A percentile compares a stretch with the other conserved stretches of the same genome.
Evolutionary conservation across 2,888 invertebrate genomes (phyloP).

Genomic region (Alitta virens): DNA sequence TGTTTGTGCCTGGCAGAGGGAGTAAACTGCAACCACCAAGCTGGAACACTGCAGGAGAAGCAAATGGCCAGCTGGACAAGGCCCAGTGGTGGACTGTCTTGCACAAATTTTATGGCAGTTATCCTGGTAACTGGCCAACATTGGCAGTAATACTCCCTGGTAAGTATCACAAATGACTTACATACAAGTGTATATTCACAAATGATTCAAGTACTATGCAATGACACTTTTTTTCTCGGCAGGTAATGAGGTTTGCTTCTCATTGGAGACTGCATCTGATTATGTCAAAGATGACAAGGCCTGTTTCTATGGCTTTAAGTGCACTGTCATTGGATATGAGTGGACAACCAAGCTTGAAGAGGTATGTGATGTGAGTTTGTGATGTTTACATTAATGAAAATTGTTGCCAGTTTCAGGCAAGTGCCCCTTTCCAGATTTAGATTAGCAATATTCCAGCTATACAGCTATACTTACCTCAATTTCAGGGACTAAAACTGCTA

Average conservation of each 20-base stretch:
- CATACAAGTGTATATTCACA: too few relatives aligned
- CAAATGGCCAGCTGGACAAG: not conserved
- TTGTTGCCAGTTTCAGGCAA: too few relatives aligned
- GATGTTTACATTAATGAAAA: too few relatives aligned
- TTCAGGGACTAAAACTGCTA: slow-evolving; percentile 61
- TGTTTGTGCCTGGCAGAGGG: slow-evolving; percentile 55
- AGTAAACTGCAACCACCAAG: not conserved
- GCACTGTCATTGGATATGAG: slow-evolving; percentile 77
- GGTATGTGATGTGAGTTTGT: slow-evolving; percentile 29
- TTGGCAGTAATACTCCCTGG: slow-evolving; percentile 74
- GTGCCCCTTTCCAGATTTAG: too few relatives aligned
- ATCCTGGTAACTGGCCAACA: slow-evolving; percentile 76
- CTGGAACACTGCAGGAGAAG: not conserved
- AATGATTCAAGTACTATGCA: too few relatives aligned
- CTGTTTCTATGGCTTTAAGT: slow-evolving; percentile 77
- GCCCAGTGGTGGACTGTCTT: slow-evolving; percentile 55
- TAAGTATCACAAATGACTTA: slow-evolving; percentile 36
- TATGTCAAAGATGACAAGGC: slow-evolving; percentile 87
- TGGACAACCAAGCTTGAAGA: slow-evolving; percentile 56
- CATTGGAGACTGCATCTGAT: slow-evolving; percentile 91
- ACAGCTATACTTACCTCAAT: too few relatives aligned
- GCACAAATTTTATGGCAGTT: slow-evolving; percentile 58
- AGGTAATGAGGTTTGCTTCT: slow-evolving; percentile 92
- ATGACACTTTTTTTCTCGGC: too few relatives aligned
- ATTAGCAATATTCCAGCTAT: too few relatives aligned